Base-by-base conservation (phyloP, 2,113 vertebrate genomes). In the Oostethus manadensis region DNA sequence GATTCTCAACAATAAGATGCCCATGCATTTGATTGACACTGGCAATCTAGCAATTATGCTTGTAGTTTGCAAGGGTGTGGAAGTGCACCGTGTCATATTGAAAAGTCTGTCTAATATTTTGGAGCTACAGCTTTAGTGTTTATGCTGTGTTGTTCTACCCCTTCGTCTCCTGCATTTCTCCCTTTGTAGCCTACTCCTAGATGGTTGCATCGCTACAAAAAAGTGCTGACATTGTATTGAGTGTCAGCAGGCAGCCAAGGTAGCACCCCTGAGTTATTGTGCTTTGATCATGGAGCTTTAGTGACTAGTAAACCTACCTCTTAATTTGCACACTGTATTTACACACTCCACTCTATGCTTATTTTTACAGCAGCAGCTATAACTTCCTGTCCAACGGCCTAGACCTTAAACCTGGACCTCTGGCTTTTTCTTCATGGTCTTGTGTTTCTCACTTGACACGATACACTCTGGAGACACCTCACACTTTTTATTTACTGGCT, bases 141-240 rank as follows among this genome's bases (percentile, higher is more conserved):
- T 33, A 18, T 50, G 20, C 63, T 22, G 43, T 51, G 48, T 29
- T 62, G n/a, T 64, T 65, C 48, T n/a, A 26, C 38, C 56, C 45
- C 38, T n/a, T 57, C 35, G 56, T 35, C 18, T 42, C 38, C 40
- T 22, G 18, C 47, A 15, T 59, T 60, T 43, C 20, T 45, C 51
- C 67, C 8, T 20, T 33, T 60, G 58, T 46, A 57, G 51, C 73
- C 73, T 33, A 79, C 67, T 77, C 69, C 66, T 76, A 75, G 74
- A 69, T 20, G n/a, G 54, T 46, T 68, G 56, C 59, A 51, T 60
- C 57, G 58, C 60, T 68, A 38, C 40, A 76, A 58, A 74, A 79
- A 71, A 60, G 64, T 74, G 78, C 76, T 76, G 78, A 79, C 74
- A 60, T 17, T 29, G 53, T 61, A 8, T 44, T 66, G 33, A 51